Base-by-base conservation (phyloP, 37 sponge, comb jelly and placozoan genomes). In the Bolinopsis microptera region DNA sequence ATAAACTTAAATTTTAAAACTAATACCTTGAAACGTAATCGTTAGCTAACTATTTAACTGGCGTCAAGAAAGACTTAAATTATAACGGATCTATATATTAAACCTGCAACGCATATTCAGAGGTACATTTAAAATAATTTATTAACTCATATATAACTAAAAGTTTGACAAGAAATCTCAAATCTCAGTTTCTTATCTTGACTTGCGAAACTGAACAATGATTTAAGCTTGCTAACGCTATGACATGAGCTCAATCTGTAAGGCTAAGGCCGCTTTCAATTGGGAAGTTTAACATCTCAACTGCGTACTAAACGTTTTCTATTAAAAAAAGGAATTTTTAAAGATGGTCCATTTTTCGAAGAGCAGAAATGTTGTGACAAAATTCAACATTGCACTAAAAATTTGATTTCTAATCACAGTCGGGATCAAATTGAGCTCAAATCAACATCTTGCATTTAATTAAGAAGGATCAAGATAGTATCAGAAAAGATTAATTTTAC, bases 1-100 rank as follows among this genome's bases (percentile, higher is more conserved):
- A 41, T 86, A 41, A 86, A 23, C 38, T 86, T 41, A 41, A 28
- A 36, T 86, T 86, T 41, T 41, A 86, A 86, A 86, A 86, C 90
- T 86, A 86, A 86, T 34, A 36, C 35, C 38, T 80, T 80, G 23
- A 80, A 16, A 35, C 82, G 22, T 41, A 41, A n/a, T 30, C 75
- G 31, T 72, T 30, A 86, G 38, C n/a, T 86, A 86, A 86, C 61
- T 24, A 36, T 86, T 36, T 86, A 86, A 86, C 90, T 77, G 21
- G 34, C 36, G 37, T 77, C 80, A 18, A 48, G 61, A 48, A 48
- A 48, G 61, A 48, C 61, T 48, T 48, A 48, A 48, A 48, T 48
- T 48, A 48, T 48, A 48, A 48, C 61, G 61, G 61, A 48, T 48
- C 61, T 48, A 48, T 48, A 48, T 48, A 48, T 48, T 18, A 48